Conservation (phyloP, 2,113 vertebrate genomes). For the Seriola quinqueradiata region DNA sequence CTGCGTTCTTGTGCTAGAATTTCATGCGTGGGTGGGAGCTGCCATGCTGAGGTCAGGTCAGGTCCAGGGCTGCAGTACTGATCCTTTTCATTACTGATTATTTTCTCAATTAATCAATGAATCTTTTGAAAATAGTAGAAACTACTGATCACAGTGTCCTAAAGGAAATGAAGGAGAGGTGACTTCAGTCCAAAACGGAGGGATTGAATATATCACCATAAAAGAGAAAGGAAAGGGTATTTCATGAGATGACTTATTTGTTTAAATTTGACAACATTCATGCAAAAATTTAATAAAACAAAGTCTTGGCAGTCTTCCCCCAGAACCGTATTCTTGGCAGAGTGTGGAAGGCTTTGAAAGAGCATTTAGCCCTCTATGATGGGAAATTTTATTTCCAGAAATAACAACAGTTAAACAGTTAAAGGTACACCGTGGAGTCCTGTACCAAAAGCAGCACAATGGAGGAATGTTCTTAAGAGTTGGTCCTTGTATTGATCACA, state of each 20-base stretch:
- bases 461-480: no score
- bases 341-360: not conserved
- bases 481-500: no score
- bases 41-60: not conserved
- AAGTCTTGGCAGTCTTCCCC: no score
- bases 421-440: not conserved
- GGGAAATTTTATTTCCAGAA: not conserved
- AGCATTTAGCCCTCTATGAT: not conserved
- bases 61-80: not conserved
- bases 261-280: not conserved
- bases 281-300: not conserved
- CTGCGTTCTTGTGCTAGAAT: conserved; percentile 7
- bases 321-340: not conserved
- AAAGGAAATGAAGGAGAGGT: not conserved
- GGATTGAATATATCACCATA: not conserved
- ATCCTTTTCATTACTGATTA: not conserved
- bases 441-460: not conserved
- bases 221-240: no score
- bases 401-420: not conserved
- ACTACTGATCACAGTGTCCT: no score
- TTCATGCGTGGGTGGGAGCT: not conserved
- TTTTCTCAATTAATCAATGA: not conserved
- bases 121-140: not conserved
- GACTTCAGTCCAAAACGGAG: not conserved
- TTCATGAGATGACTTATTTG: not conserved